A percentile compares a stretch with the other conserved stretches of the same genome.
These are phyloP conservation scores for Stenodera caucasica DNA, from an alignment of 2,888 invertebrate genomes.

Conservation along the genomic window DNA sequence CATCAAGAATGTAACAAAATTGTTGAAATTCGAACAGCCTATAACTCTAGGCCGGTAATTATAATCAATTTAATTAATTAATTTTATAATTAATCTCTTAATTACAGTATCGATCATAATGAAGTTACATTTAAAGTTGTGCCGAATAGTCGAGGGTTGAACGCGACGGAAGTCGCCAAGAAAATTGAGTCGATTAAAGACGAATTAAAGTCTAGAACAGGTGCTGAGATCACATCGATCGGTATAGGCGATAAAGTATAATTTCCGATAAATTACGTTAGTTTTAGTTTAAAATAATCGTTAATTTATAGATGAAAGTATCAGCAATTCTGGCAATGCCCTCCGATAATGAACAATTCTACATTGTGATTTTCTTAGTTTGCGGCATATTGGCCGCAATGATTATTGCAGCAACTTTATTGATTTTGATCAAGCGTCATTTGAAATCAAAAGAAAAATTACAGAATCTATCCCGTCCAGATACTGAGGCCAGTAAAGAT, in stretches of 20 bases:
- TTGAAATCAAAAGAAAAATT: conserved; percentile 78
- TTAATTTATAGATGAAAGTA: conserved; percentile 54
- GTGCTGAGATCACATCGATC: conserved; percentile 69
- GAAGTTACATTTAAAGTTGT: conserved; percentile 78
- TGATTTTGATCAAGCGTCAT: conserved; percentile 74
- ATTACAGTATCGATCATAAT: conserved; percentile 70
- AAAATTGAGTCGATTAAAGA: conserved; percentile 69
- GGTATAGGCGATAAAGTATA: conserved; percentile 80
- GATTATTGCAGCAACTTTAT: conserved; percentile 65
- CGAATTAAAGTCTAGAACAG: conserved; percentile 66
- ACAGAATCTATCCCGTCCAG: conserved; percentile 71
- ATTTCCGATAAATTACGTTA: background rate
- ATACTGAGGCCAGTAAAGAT: conserved; percentile 85
- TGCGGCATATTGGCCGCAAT: conserved; percentile 68
- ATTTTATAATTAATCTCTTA: conserved; percentile 15
- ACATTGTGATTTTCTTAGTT: conserved; percentile 58
- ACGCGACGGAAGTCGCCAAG: conserved; percentile 68
- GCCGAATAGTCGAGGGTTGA: conserved; percentile 65
- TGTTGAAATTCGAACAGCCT: conserved; percentile 67
- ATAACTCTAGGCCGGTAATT: conserved; percentile 67
- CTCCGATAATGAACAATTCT: conserved; percentile 52
- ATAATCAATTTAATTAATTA: conserved; percentile 1
- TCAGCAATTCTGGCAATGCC: conserved; percentile 54
- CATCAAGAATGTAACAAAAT: conserved; percentile 68
- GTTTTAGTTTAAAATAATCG: background rate